phyloP scores from a whole-genome alignment of 1,140 invertebrate genomes.

The Ctenoplectra terminalis region DNA sequence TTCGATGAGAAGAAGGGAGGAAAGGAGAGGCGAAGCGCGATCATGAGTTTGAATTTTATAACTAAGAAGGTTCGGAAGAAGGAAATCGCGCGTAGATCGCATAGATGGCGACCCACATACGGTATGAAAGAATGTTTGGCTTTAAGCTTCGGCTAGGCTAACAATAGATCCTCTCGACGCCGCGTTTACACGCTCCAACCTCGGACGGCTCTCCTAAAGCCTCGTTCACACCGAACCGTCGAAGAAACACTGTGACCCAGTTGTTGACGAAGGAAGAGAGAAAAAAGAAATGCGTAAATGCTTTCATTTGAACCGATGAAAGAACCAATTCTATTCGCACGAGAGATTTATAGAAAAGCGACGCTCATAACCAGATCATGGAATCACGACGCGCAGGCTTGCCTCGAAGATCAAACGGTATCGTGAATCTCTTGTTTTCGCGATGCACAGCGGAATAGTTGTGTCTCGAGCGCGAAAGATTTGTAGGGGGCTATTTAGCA shows the following conservation, averaged over 20 bases:
- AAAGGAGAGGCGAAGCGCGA: not conserved
- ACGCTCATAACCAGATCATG: no score
- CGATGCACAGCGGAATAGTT: not conserved
- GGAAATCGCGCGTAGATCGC: slow-evolving; percentile 6
- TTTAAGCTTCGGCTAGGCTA: slow-evolving; percentile 69
- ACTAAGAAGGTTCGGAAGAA: not conserved
- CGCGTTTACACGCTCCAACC: slow-evolving; percentile 34
- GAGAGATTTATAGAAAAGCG: not conserved
- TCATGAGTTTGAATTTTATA: no score
- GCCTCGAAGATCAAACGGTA: not conserved
- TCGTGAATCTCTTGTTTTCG: not conserved
- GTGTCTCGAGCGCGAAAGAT: not conserved
- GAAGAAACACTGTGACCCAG: not conserved
- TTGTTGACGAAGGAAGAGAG: not conserved
- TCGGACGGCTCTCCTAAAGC: slow-evolving; percentile 4
- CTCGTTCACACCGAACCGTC: not conserved
- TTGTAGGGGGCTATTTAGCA: not conserved
- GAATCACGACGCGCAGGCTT: not conserved
- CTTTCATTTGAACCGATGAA: not conserved
- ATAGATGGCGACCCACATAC: slow-evolving; percentile 69
- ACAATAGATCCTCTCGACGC: slow-evolving; percentile 70
- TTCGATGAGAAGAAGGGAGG: not conserved
- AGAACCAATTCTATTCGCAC: not conserved
- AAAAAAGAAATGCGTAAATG: no score
- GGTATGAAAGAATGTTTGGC: slow-evolving; percentile 69